Base-by-base conservation (phyloP, 1,140 invertebrate genomes). In the Coelopa frigida region DNA sequence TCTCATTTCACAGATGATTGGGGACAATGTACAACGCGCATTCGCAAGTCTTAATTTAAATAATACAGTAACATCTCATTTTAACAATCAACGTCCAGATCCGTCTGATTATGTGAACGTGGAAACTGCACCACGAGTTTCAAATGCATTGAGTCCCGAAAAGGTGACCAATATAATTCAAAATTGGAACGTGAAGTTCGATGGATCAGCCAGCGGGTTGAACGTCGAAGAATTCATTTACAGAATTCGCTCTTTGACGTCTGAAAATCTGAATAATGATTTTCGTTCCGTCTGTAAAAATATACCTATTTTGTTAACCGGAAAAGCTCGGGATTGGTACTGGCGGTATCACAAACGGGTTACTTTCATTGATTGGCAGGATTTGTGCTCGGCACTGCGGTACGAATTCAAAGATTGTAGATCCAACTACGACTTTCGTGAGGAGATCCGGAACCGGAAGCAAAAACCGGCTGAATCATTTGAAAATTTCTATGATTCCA, bases 341-440 rank as follows among this genome's bases (percentile, higher is more conserved):
- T 44, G 43, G 31, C 29, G 43, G 1, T 44, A 44, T 20, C 43
- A 44, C 20, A 35, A 36, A 21, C 43, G 41, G 17, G 46, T 47
- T 10, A 7, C 20, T 14, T n/a, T 7, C 17, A 22, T 47, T 22
- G 37, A 29, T 6, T 47, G 46, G 46, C n/a, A 31, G 3, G 26
- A 40, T 7, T 47, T 47, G 3, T 47, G 46, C 36, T 12, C 10
- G 2, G 46, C 36, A 5, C 26, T 47, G 4, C 12, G 27, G 12
- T 21, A 22, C 24, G 37, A 47, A 40, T 47, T 33, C 26, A 47
- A 47, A 21, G 29, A 31, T 32, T 33, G 35, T 15, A 12, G 14
- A 8, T 33, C 37, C 11, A 18, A 40, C 11, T 48, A 15, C 21
- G 37, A 41, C 21, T 11, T 40, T 23, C n/a, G 14, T 10, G 46